Evolutionary conservation across 2,113 vertebrate species (phyloP).

Genomic region (Arenaria interpres): DNA sequence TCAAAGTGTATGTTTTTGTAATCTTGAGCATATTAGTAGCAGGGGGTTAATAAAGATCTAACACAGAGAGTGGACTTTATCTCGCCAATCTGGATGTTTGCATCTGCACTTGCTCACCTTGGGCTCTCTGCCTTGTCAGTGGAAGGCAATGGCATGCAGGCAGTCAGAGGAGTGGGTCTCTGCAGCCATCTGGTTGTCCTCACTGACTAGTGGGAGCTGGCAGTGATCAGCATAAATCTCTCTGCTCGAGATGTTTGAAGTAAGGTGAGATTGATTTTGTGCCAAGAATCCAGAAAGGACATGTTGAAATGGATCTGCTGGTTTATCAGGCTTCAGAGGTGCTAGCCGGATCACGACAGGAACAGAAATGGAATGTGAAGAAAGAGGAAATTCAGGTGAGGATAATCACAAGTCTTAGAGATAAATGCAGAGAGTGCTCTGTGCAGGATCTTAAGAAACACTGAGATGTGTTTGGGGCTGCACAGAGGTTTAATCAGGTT

Average conservation of each 20-base stretch:
- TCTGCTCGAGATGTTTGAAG: not conserved
- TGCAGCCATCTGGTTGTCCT: not conserved
- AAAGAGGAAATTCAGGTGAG: not conserved
- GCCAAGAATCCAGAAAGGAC: not conserved
- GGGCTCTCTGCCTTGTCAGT: not conserved
- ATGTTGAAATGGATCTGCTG: not conserved
- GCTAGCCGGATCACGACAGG: not conserved
- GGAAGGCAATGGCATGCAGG: not conserved
- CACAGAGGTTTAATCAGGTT: not conserved
- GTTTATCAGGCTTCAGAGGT: not conserved
- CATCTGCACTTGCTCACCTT: not conserved
- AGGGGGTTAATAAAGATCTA: not conserved
- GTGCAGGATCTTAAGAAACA: not conserved
- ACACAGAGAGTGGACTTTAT: not conserved
- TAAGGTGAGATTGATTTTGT: not conserved
- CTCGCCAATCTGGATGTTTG: fast-evolving
- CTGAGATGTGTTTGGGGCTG: not conserved
- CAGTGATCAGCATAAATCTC: not conserved
- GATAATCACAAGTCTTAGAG: not conserved
- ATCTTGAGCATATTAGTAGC: not conserved
- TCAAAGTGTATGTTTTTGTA: not conserved
- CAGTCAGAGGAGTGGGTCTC: not conserved
- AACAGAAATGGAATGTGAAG: not conserved
- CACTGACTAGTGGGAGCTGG: not conserved
- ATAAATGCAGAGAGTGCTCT: not conserved